Conservation (phyloP, 2,113 vertebrate genomes). For the Phycodurus eques region DNA sequence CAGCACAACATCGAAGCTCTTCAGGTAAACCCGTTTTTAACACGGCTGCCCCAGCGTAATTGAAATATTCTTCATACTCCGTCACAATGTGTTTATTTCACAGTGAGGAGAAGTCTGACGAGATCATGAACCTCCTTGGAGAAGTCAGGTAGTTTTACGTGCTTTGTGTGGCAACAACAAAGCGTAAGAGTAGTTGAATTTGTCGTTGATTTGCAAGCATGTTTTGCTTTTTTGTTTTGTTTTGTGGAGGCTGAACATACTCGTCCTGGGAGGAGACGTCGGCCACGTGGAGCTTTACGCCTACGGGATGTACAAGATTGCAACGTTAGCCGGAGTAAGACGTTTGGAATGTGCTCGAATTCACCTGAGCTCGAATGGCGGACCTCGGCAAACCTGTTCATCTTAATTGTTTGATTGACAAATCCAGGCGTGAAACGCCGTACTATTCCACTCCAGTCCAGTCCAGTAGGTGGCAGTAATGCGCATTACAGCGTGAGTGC, state of each 20-base stretch:
- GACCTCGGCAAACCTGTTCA: too few relatives aligned
- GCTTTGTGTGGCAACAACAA: not conserved
- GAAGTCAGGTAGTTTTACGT: conserved; percentile 83
- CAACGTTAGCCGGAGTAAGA: conserved; percentile 82
- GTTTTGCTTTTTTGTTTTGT: conserved; percentile 8
- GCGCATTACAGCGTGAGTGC: too few relatives aligned
- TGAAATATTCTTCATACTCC: not conserved
- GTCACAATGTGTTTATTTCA: not conserved
- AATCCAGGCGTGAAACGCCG: too few relatives aligned
- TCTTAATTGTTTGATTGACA: too few relatives aligned
- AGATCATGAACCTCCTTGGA: conserved; percentile 94
- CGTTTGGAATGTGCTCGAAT: not conserved
- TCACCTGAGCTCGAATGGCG: not conserved
- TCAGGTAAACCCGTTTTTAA: conserved; percentile 78
- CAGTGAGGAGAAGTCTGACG: conserved; percentile 98
- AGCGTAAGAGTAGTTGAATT: not conserved
- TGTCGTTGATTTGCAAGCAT: accelerated
- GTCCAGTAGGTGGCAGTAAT: too few relatives aligned
- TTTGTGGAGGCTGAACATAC: conserved; percentile 84
- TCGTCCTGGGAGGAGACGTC: conserved; percentile 86
- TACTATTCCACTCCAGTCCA: too few relatives aligned
- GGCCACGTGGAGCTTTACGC: conserved; percentile 94
- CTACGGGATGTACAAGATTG: conserved; percentile 98
- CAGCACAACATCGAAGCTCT: conserved; percentile 93
- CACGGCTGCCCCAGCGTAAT: not conserved